phyloP scores from a whole-genome alignment of 2,797 vertebrate species.

The Dipus sagitta region DNA sequence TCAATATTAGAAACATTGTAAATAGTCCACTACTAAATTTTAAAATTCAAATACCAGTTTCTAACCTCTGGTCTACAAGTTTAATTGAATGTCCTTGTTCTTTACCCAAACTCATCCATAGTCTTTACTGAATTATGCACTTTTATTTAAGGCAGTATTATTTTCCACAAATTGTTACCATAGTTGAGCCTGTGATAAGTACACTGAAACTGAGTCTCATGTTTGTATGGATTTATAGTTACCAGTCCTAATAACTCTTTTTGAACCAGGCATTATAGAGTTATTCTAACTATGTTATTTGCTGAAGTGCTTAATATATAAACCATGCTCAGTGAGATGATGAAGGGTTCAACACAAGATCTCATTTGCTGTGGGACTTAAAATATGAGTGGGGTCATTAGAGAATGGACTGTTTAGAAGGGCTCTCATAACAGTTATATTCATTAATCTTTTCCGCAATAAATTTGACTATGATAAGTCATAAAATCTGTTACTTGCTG shows the following conservation, averaged over 20 bases:
- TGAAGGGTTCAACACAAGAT: background rate
- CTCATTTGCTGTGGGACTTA: background rate
- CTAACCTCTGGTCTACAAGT: background rate
- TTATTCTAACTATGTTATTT: background rate
- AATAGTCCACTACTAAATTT: background rate
- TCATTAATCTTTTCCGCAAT: background rate
- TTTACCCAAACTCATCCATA: background rate
- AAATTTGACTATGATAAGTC: too few species aligned
- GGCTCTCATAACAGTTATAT: background rate
- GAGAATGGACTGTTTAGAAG: background rate
- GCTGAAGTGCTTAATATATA: background rate
- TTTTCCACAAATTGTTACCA: background rate
- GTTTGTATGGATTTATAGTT: background rate
- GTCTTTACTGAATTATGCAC: background rate
- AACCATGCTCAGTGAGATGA: background rate
- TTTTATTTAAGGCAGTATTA: background rate
- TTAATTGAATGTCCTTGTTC: background rate
- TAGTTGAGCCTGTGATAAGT: background rate
- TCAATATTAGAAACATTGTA: background rate
- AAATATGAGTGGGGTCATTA: background rate
- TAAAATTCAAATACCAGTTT: background rate
- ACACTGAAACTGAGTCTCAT: conserved; percentile 8
- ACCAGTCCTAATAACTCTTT: background rate
- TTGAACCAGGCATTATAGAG: background rate
- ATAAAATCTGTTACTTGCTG: too few species aligned